Evolutionary conservation across 2,113 vertebrate genomes (phyloP), one percentile per base, ranked within the genome.

Genomic region (Labeo catla): DNA sequence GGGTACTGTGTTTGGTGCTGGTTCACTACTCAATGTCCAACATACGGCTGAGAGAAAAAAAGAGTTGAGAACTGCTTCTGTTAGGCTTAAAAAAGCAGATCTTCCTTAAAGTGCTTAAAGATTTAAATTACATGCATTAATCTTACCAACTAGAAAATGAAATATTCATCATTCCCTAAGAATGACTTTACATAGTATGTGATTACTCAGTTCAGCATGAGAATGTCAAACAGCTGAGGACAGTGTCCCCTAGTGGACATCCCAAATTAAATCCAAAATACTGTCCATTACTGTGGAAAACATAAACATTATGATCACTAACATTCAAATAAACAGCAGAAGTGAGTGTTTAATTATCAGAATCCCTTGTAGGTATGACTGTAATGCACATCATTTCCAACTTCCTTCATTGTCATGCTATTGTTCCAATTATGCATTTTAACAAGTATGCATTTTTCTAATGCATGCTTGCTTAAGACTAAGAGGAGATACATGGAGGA

Each of bases 241-340:
- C 34, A 78, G 7, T 5, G 76, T 28, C 83, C 23, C 68, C 66
- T 50, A 34, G 66, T 87, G 86, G 86, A 34, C 9, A 73, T 36
- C 9, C 11, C 5, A 36, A 28, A 76, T 50, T 23, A 73, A 43
- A 49, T 8, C 68, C 16, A 59, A 59, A 59, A 19, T 3, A 59
- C 16, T 61, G 21, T 61, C 21, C 57, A 61, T 7, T 9, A 4
- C 21, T 61, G 57, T 61, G 57, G 8, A n/a, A 61, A 61, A 61
- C 9, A 8, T 16, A n/a, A 59, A 19, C 19, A 57, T 57, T 21
- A 6, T 8, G 19, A 59, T 59, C 21, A 15, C 52, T 19, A 54
- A 6, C 52, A 16, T 6, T 54, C 0, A 54, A 54, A 54, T 19
- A 54, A 54, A 54, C 52, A 6, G 15, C 52, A 54, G 16, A 5